phyloP scores from a whole-genome alignment of 2,888 invertebrate species.

The Xanthorhoe spadicearia region DNA sequence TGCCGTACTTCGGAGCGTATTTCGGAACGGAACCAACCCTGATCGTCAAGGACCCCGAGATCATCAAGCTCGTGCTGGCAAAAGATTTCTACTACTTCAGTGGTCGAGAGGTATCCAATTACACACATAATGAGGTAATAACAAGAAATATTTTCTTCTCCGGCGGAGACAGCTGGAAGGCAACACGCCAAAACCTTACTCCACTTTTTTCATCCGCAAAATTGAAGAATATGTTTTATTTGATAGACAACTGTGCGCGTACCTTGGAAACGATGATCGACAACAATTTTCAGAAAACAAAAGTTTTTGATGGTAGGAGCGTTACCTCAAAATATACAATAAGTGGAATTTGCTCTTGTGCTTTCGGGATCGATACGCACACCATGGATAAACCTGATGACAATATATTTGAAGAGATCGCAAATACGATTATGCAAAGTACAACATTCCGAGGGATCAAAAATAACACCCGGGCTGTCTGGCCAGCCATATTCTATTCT shows the following conservation, averaged over 20 bases:
- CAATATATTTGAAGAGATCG: conserved; percentile 57
- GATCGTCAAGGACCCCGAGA: conserved; percentile 62
- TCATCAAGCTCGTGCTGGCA: conserved; percentile 61
- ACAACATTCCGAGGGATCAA: conserved; percentile 52
- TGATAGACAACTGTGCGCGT: conserved; percentile 57
- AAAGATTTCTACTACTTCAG: conserved; percentile 71
- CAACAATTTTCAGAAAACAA: conserved; percentile 40
- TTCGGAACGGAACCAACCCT: conserved; percentile 67
- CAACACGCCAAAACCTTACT: conserved; percentile 64
- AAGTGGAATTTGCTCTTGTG: conserved; percentile 63
- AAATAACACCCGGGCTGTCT: conserved; percentile 52
- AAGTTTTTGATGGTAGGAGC: conserved; percentile 51
- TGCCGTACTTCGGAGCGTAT: conserved; percentile 63
- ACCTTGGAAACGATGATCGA: conserved; percentile 57
- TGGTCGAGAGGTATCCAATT: conserved; percentile 60
- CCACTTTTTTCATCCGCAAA: conserved; percentile 68
- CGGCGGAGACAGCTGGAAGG: conserved; percentile 67
- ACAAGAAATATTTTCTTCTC: conserved; percentile 59
- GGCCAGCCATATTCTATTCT: conserved; percentile 63
- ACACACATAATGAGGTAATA: conserved; percentile 54
- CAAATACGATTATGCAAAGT: conserved; percentile 53
- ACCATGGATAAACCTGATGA: conserved; percentile 50
- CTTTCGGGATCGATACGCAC: conserved; percentile 64
- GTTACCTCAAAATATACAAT: conserved; percentile 62
- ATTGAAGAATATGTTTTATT: conserved; percentile 72